Conservation (phyloP, 2,888 invertebrate species). For the Chymomyza procnemis region DNA sequence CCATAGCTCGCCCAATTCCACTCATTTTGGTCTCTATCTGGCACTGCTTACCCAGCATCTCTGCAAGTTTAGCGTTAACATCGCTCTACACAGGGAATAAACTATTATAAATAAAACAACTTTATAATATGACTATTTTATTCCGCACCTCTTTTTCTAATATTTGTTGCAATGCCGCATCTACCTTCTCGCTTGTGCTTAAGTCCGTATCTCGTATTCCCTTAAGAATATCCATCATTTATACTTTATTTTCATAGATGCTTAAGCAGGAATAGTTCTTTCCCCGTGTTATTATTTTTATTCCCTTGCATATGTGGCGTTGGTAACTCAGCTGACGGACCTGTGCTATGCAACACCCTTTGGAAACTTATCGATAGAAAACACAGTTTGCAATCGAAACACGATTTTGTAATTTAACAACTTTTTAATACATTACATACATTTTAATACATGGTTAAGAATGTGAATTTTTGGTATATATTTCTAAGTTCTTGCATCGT, state of each 20-base stretch:
- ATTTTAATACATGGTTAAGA: too few species aligned
- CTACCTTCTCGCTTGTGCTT: conserved; percentile 81
- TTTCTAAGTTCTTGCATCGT: too few species aligned
- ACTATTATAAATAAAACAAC: not conserved
- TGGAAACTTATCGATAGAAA: not conserved
- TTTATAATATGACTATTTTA: not conserved
- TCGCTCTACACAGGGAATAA: conserved; percentile 80
- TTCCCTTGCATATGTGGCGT: not conserved
- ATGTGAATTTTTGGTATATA: too few species aligned
- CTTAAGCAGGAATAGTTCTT: not conserved
- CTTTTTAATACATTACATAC: too few species aligned
- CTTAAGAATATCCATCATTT: not conserved
- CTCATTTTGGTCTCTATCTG: conserved; percentile 89
- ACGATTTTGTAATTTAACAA: too few species aligned
- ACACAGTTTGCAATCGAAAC: too few species aligned
- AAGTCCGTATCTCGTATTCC: conserved; percentile 54
- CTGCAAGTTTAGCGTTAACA: conserved; percentile 85
- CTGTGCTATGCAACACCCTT: not conserved
- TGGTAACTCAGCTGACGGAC: not conserved
- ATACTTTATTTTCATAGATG: not conserved
- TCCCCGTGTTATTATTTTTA: not conserved
- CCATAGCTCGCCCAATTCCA: conserved; percentile 88
- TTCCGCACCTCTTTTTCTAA: conserved; percentile 62
- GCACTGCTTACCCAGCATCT: conserved; percentile 86
- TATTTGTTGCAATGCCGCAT: conserved; percentile 55